Base-by-base conservation (phyloP, 1,140 invertebrate genomes). In the Antheraea mylitta region DNA sequence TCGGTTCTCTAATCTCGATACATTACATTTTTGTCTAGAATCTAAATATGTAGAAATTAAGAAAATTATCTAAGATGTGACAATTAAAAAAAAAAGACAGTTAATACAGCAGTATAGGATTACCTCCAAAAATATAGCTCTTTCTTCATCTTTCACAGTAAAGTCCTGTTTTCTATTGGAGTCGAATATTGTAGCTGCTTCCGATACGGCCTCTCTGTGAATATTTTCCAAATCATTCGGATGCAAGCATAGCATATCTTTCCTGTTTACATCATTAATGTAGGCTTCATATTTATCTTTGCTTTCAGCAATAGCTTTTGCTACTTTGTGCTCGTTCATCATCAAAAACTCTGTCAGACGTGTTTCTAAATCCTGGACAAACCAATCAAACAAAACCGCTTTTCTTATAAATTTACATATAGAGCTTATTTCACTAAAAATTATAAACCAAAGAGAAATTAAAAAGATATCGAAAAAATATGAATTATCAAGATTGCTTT, bases 351-450 rank as follows among this genome's bases (percentile, higher is more conserved):
- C 53, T n/a, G 63, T n/a, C 8, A 70, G 63, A 16, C 30, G 22
- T 3, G 53, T 58, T 5, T 59, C 68, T n/a, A 70, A 36, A 6
- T 70, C 68, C 68, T 70, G 68, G 16, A 16, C 5, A 53, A 53
- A 53, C 13, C 16, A 53, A 16, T 53, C 4, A n/a, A 13, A 53
- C 13, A 16, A 16, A 16, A 53, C 45, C 13, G 45, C 13, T 53
- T 53, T 53, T 11, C 5, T 16, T 30, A 30, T 30, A 30, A 1
- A 53, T 53, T 53, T 30, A 30, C 4, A 30, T 30, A 30, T 30
- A 30, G 22, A 30, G 22, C 22, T 30, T 30, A 30, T 30, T 30
- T 30, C 22, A 30, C 1, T 30, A 30, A 30, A 30, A 30, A 30
- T 30, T 30, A 30, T 1, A 30, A 30, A 30, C 22, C 1, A 30